A percentile compares a stretch with the other conserved stretches of the same genome.
Conservation (phyloP, 2,797 vertebrate genomes). For the Leptoclinus maculatus region DNA sequence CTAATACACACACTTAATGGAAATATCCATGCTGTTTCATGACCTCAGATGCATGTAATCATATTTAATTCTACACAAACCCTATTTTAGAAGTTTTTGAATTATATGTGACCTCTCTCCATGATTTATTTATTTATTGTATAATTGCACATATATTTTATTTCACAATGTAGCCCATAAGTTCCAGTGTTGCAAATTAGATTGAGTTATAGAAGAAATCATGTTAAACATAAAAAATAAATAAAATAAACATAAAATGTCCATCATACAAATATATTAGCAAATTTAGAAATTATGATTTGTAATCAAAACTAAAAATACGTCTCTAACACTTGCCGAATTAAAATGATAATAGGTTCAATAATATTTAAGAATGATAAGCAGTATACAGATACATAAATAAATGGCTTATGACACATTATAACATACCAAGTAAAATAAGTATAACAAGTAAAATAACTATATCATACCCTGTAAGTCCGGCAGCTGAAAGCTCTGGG, state of each 20-base stretch:
- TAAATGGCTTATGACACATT: neutral
- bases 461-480: neutral
- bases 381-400: neutral
- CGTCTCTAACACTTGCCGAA: too few relatives aligned
- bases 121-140: neutral
- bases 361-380: neutral
- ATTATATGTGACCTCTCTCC: too few relatives aligned
- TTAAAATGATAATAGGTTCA: neutral
- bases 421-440: neutral
- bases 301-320: too few relatives aligned
- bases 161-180: neutral
- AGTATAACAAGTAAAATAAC: neutral
- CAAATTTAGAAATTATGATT: too few relatives aligned
- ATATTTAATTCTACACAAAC: neutral
- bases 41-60: neutral
- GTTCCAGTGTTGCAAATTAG: neutral
- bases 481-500: neutral
- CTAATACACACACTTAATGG: neutral
- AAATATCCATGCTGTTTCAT: neutral
- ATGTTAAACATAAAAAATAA: too few relatives aligned
- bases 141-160: neutral
- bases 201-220: neutral
- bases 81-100: neutral
- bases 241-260: neutral
- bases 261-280: neutral